Percentiles rank a stretch among this genome's conserved stretches.
phyloP scores from a whole-genome alignment of 2,797 vertebrate genomes.

The Takifugu ocellatus region DNA sequence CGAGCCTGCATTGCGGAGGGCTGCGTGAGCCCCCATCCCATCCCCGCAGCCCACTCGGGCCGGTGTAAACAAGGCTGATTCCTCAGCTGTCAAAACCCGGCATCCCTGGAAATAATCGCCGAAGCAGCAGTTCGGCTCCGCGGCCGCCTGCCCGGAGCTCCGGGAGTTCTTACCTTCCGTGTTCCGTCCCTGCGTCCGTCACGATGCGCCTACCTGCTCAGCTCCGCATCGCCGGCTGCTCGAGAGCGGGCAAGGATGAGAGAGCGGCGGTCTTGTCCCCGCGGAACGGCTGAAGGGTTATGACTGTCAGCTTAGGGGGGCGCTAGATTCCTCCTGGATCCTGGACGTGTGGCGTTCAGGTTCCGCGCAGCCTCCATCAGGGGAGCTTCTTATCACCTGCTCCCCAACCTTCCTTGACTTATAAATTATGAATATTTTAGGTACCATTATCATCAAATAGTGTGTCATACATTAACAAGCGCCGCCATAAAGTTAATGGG shows the following conservation, averaged over 20 bases:
- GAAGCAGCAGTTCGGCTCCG: not conserved
- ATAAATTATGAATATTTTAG: no score
- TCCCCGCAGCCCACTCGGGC: conserved; percentile 40
- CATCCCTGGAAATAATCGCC: conserved; percentile 18
- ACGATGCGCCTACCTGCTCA: conserved; percentile 65
- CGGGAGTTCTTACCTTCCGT: conserved; percentile 65
- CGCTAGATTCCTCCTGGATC: conserved; percentile 48
- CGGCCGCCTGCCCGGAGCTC: no score
- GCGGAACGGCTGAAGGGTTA: conserved; percentile 52
- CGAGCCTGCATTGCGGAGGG: conserved; percentile 72
- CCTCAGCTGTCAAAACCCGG: conserved; percentile 50
- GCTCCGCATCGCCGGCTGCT: conserved; percentile 65
- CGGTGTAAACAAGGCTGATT: conserved; percentile 60
- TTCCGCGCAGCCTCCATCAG: not conserved
- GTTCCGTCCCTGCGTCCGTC: conserved; percentile 61
- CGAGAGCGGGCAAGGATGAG: conserved; percentile 53
- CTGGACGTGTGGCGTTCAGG: not conserved
- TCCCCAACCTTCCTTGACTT: no score
- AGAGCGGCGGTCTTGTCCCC: conserved; percentile 52
- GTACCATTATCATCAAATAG: no score
- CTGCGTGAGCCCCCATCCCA: conserved; percentile 23
- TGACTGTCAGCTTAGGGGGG: conserved; percentile 54
- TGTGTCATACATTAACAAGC: no score
- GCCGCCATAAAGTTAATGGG: no score
- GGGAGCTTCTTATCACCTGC: no score